Conservation (phyloP, 2,113 vertebrate species). For the Oncorhynchus clarkii region DNA sequence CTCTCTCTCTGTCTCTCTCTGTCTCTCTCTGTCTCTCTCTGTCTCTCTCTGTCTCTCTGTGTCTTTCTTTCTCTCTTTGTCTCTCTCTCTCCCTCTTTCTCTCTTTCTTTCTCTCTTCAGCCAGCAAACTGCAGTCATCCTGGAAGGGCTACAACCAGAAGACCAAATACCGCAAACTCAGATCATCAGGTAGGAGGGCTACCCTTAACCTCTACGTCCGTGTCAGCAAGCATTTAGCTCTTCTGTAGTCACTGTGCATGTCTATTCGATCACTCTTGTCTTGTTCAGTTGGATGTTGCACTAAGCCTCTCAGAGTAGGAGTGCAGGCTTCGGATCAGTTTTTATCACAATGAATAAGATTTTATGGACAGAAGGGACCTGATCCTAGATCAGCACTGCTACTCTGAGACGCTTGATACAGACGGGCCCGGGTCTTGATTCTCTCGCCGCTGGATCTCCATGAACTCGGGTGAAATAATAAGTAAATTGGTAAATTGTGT, state of each 20-base stretch:
- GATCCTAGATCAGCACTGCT: too few species aligned
- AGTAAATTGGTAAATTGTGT: not conserved
- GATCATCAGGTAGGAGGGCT: constrained; percentile 76
- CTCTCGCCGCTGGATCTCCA: not conserved
- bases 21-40: not conserved
- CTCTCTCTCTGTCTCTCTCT: not conserved
- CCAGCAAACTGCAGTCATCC: constrained; percentile 87
- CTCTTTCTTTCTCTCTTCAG: constrained; percentile 57
- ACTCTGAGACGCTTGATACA: too few species aligned
- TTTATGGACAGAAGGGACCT: too few species aligned
- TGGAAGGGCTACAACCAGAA: constrained; percentile 88
- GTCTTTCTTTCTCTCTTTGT: too few species aligned
- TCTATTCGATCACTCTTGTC: too few species aligned
- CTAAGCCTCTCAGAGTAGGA: too few species aligned
- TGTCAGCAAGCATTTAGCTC: too few species aligned
- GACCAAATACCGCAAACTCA: constrained; percentile 86
- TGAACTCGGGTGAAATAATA: too few species aligned
- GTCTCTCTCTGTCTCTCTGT: not conserved
- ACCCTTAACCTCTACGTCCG: not conserved
- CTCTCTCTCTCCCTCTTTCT: not conserved
- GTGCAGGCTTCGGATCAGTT: too few species aligned
- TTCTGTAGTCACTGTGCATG: too few species aligned
- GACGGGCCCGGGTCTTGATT: too few species aligned
- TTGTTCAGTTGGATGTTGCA: not conserved
- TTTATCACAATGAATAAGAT: too few species aligned